phyloP scores from a whole-genome alignment of 2,113 vertebrate genomes.

The Cromileptes altivelis region DNA sequence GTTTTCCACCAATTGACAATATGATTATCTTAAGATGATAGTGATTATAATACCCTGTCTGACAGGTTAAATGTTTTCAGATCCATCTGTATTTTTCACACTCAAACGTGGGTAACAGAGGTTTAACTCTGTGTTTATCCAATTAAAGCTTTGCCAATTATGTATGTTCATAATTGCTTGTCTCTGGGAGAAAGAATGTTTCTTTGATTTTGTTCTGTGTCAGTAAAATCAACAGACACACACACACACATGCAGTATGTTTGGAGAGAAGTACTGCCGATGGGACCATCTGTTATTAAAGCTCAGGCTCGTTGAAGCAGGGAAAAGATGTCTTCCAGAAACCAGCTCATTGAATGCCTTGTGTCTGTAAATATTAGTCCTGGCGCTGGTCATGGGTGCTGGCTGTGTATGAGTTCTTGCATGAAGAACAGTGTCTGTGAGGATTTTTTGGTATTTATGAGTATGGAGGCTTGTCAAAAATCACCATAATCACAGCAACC shows the following conservation, averaged over 20 bases:
- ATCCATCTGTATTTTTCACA: conserved; percentile 24
- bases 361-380: conserved; percentile 65
- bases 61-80: conserved; percentile 23
- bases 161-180: conserved; percentile 48
- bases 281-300: conserved; percentile 71
- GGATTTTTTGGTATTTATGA: conserved; percentile 17
- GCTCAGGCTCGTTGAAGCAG: conserved; percentile 52
- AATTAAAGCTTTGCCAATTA: conserved; percentile 53
- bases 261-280: conserved; percentile 39
- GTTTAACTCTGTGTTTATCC: conserved; percentile 37
- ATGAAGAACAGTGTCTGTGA: conserved; percentile 16
- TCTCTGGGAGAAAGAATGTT: conserved; percentile 40
- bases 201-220: conserved; percentile 38
- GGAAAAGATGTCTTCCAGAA: conserved; percentile 57
- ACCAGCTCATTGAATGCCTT: conserved; percentile 38
- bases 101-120: conserved; percentile 10
- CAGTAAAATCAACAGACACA: conserved; percentile 34
- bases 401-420: conserved; percentile 17
- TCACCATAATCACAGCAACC: conserved; percentile 21
- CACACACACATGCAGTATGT: conserved; percentile 25
- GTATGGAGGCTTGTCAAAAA: conserved; percentile 21
- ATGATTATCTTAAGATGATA: conserved; percentile 12
- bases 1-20: not conserved
- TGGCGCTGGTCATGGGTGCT: conserved; percentile 34
- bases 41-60: conserved; percentile 8